phyloP scores from a whole-genome alignment of 2,113 vertebrate species.

The Festucalex cinctus region DNA sequence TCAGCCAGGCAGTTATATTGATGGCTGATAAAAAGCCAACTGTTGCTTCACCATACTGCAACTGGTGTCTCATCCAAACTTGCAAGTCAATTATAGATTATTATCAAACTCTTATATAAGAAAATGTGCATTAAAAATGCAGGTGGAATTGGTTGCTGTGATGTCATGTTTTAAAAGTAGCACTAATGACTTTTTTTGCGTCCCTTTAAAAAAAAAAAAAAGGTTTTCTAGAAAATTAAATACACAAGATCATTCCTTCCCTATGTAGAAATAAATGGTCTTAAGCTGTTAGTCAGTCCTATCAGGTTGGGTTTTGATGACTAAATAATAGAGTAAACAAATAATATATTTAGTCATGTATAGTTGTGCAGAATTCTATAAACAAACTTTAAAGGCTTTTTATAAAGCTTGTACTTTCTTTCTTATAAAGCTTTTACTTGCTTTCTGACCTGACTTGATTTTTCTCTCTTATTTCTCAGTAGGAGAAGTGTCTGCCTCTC shows the following conservation, averaged over 20 bases:
- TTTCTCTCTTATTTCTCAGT: slow-evolving; percentile 55
- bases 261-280: neutral
- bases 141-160: neutral
- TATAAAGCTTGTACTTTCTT: slow-evolving; percentile 13
- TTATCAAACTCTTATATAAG: neutral
- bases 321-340: neutral
- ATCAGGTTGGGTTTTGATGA: neutral
- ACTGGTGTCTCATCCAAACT: neutral
- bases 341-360: neutral
- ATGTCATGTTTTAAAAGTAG: neutral
- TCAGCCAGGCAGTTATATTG: slow-evolving; percentile 34
- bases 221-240: no score
- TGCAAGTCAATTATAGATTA: slow-evolving; percentile 1
- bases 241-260: neutral
- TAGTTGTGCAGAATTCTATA: neutral
- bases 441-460: slow-evolving; percentile 42
- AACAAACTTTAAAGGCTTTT: slow-evolving; percentile 11
- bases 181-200: neutral
- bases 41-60: slow-evolving; percentile 10
- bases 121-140: neutral
- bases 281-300: neutral
- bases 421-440: slow-evolving; percentile 11
- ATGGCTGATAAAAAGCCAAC: slow-evolving; percentile 57
- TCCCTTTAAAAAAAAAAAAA: neutral
- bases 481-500: slow-evolving; percentile 43